A percentile compares a stretch with the other conserved stretches of the same genome.
phyloP scores from a whole-genome alignment of 2,113 vertebrate genomes.

The Caloenas nicobarica region DNA sequence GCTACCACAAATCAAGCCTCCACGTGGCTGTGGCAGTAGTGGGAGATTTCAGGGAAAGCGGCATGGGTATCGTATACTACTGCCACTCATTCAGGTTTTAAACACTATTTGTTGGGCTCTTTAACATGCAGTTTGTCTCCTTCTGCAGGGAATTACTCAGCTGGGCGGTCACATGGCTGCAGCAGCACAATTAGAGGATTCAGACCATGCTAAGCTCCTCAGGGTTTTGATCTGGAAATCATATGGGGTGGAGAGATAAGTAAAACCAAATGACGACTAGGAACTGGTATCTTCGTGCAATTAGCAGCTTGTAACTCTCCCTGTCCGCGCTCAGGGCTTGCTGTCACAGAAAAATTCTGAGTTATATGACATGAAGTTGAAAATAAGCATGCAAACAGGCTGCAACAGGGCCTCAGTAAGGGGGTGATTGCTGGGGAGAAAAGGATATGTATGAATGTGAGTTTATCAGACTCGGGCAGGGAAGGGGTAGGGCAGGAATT shows the following conservation, averaged over 20 bases:
- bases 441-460: fast-evolving
- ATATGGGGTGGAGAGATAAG: not conserved
- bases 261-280: not conserved
- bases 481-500: not conserved
- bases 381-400: not conserved
- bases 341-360: not conserved
- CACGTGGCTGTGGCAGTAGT: not conserved
- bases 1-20: not conserved
- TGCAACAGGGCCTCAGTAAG: not conserved
- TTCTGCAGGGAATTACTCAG: constrained; percentile 74
- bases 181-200: constrained; percentile 70
- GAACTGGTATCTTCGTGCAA: not conserved
- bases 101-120: constrained; percentile 63
- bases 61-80: not conserved
- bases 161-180: constrained; percentile 58
- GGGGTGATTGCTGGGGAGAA: not conserved
- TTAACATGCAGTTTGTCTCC: constrained; percentile 68
- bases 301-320: not conserved
- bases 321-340: not conserved
- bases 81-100: not conserved
- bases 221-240: not conserved
- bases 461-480: not conserved
- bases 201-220: constrained; percentile 10
- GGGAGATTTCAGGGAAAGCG: not conserved
- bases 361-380: fast-evolving